Evolutionary conservation across 2,113 vertebrate genomes (phyloP).

Genomic region (Paracyprichromis sp.): DNA sequence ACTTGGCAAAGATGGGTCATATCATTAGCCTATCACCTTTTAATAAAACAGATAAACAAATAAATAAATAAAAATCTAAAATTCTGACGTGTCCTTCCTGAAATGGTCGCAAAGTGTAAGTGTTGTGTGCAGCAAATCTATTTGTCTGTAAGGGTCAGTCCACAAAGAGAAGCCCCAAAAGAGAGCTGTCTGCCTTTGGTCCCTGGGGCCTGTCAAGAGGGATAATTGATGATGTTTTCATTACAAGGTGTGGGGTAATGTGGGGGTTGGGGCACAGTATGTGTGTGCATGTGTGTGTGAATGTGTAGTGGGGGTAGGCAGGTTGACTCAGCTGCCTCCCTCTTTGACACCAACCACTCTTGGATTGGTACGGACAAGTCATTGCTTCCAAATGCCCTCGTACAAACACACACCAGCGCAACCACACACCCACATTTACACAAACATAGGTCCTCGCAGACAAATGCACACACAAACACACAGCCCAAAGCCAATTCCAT

Average conservation of each 20-base stretch:
- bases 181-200: slow-evolving; percentile 73
- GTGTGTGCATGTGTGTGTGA: not conserved
- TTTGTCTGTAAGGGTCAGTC: slow-evolving; percentile 60
- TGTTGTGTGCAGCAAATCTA: not conserved
- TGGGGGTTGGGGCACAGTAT: slow-evolving; percentile 69
- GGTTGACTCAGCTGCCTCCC: slow-evolving; percentile 79
- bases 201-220: slow-evolving; percentile 77
- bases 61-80: not conserved
- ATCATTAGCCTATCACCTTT: slow-evolving; percentile 42
- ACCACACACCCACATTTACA: not conserved
- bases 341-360: slow-evolving; percentile 72
- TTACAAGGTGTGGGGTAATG: slow-evolving; percentile 82
- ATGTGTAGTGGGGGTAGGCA: slow-evolving; percentile 32
- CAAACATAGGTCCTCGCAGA: not conserved
- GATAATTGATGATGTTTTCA: slow-evolving; percentile 94
- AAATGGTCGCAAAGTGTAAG: not conserved
- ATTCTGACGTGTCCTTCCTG: not conserved
- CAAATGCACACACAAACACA: slow-evolving; percentile 17
- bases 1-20: slow-evolving; percentile 48
- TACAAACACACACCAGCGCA: not conserved
- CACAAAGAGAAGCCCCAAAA: slow-evolving; percentile 77
- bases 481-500: slow-evolving; percentile 17
- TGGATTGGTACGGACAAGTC: slow-evolving; percentile 68
- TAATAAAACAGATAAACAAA: slow-evolving; percentile 45
- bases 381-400: slow-evolving; percentile 67